Conservation (phyloP, 2,113 vertebrate genomes). For the Osmerus eperlanus region DNA sequence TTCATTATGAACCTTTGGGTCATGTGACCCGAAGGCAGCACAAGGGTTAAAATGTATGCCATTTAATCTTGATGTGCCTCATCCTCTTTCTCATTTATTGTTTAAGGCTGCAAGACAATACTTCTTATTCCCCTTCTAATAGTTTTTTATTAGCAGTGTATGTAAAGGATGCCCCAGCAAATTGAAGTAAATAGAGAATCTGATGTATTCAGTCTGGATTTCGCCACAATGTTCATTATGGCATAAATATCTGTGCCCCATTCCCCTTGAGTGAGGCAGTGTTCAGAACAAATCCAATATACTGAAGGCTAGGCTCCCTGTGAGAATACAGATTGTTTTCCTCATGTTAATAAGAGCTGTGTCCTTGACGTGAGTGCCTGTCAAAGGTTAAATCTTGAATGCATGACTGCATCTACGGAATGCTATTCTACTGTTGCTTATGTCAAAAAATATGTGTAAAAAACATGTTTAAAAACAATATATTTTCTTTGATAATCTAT, state of each 20-base stretch:
- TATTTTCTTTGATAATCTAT: not conserved
- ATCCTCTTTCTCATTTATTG: conserved; percentile 24
- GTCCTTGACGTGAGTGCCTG: conserved; percentile 41
- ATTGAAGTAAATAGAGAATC: conserved; percentile 27
- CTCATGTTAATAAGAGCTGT: conserved; percentile 41
- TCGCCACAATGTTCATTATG: conserved; percentile 21
- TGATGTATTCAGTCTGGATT: conserved; percentile 28
- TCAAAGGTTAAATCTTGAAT: conserved; percentile 20
- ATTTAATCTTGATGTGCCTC: conserved; percentile 30
- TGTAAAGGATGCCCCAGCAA: conserved; percentile 29
- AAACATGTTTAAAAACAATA: not conserved
- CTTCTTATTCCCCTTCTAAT: conserved; percentile 19
- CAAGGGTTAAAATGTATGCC: conserved; percentile 45
- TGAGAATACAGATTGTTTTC: conserved; percentile 22
- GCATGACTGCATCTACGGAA: conserved; percentile 40
- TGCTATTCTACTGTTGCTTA: not conserved
- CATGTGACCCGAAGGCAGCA: too few species aligned
- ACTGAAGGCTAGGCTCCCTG: conserved; percentile 33
- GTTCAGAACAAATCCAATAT: conserved; percentile 20
- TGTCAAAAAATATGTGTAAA: too few species aligned
- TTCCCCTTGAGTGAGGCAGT: conserved; percentile 15
- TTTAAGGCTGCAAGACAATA: conserved; percentile 8
- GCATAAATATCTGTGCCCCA: conserved; percentile 37
- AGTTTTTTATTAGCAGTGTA: conserved; percentile 35
- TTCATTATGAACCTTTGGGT: too few species aligned